Base-by-base conservation (phyloP, 2,797 vertebrate species). In the Kryptopterus vitreolus region DNA sequence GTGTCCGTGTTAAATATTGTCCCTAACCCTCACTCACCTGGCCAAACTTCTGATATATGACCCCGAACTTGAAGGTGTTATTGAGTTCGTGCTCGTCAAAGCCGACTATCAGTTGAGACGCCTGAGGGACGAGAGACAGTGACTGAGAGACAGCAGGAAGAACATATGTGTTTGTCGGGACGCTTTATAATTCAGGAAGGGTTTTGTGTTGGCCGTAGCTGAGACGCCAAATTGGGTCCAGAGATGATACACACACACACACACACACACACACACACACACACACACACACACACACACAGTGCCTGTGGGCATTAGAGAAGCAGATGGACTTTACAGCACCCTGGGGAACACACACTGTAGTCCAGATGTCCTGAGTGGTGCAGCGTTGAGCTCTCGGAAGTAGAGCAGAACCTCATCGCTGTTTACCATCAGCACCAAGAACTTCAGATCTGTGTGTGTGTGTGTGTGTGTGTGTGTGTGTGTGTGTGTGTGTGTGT, bases 81-180 rank as follows among this genome's bases (percentile, higher is more conserved):
- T 98, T 99, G 83, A 99, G 94, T 85, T 99, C 97, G 0, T 99
- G 97, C 59, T 99, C 98, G 31, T 99, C 98, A 0, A 97, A 99
- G 22, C 94, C 92, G 79, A 98, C 96, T 16, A 99, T 96, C 94
- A 99, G 91, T 87, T 98, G 97, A 43, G 97, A 99, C 0, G 95
- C 97, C 98, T 99, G 90, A 57, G 62, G 76, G 18, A 59, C 3
- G 16, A 77, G 50, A 78, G 8, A 55, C 20, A 62, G 69, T 29
- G 61, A 70, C 13, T 80, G 73, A 73, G 66, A 71, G 59, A 77
- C 84, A 38, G 29, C 70, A 73, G 77, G 73, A 76, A 38, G 48
- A 74, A 77, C 79, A 86, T 76, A 81, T 83, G 83, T 76, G 74
- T 75, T 66, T 76, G 61, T 83, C 82, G 78, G 55, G 71, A 74